Conservation (phyloP, 1,140 invertebrate genomes). For the Neomicropteryx cornuta region DNA sequence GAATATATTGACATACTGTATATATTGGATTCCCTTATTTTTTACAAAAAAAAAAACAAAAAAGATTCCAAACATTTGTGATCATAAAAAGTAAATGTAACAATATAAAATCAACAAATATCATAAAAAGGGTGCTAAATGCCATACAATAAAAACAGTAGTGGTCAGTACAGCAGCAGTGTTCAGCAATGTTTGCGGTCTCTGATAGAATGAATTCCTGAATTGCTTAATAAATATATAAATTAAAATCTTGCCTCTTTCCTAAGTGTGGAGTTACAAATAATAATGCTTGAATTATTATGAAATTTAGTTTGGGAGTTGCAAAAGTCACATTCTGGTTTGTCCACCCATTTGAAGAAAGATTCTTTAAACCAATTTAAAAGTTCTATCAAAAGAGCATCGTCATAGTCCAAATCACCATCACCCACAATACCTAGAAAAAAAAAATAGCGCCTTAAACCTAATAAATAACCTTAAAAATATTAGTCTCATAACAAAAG, state of each 20-base stretch:
- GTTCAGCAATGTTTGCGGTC: too few relatives aligned
- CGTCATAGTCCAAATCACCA: constrained; percentile 48
- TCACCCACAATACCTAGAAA: constrained; percentile 28
- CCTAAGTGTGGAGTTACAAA: too few relatives aligned
- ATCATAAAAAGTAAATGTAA: too few relatives aligned
- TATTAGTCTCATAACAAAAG: constrained; percentile 12
- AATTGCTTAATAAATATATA: constrained; percentile 6
- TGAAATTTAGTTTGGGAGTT: constrained; percentile 33
- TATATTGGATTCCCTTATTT: too few relatives aligned
- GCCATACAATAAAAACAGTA: too few relatives aligned
- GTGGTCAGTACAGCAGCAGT: too few relatives aligned
- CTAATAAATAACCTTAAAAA: constrained; percentile 9
- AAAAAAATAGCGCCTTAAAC: constrained; percentile 9
- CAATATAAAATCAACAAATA: too few relatives aligned
- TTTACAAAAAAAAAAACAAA: too few relatives aligned
- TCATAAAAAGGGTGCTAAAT: too few relatives aligned
- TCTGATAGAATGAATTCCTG: not conserved
- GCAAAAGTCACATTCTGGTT: constrained; percentile 61
- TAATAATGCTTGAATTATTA: constrained; percentile 17
- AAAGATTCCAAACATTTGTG: too few relatives aligned
- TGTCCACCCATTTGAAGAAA: constrained; percentile 88
- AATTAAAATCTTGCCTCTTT: too few relatives aligned
- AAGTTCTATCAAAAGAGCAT: constrained; percentile 69
- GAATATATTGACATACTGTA: too few relatives aligned
- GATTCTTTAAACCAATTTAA: constrained; percentile 82